phyloP scores from a whole-genome alignment of 2,888 invertebrate species.

The Cheilosia pagana region DNA sequence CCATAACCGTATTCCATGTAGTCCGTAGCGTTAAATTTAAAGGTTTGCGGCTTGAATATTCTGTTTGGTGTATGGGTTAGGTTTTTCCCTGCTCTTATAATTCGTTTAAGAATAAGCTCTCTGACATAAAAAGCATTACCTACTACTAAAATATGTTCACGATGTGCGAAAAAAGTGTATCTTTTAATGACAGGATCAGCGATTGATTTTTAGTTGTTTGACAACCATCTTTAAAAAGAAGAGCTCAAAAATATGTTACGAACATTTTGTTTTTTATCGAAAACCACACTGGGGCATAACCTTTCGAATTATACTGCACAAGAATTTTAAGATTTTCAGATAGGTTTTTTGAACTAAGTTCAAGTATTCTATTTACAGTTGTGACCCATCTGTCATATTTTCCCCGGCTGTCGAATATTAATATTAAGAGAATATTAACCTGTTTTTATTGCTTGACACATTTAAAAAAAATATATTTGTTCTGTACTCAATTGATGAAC shows the following conservation, averaged over 20 bases:
- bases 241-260: not conserved
- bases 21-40: slow-evolving; percentile 10
- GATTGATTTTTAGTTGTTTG: slow-evolving; percentile 2
- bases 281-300: not conserved
- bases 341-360: not conserved
- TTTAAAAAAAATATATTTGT: slow-evolving; percentile 14
- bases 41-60: slow-evolving; percentile 4
- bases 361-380: no score
- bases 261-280: not conserved
- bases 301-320: not conserved
- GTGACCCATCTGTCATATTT: not conserved
- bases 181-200: slow-evolving; percentile 2
- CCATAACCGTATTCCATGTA: slow-evolving; percentile 15
- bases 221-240: slow-evolving; percentile 1
- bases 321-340: not conserved
- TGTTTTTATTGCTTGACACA: slow-evolving; percentile 1
- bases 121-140: not conserved
- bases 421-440: not conserved
- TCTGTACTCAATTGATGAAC: slow-evolving; percentile 24
- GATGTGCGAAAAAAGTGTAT: slow-evolving; percentile 5
- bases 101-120: slow-evolving; percentile 9
- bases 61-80: not conserved
- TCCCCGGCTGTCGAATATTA: slow-evolving; percentile 12
- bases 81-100: not conserved
- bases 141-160: not conserved